Evolutionary conservation across 2,888 invertebrate genomes (phyloP).

Genomic region (Trichogramma dendrolimi): DNA sequence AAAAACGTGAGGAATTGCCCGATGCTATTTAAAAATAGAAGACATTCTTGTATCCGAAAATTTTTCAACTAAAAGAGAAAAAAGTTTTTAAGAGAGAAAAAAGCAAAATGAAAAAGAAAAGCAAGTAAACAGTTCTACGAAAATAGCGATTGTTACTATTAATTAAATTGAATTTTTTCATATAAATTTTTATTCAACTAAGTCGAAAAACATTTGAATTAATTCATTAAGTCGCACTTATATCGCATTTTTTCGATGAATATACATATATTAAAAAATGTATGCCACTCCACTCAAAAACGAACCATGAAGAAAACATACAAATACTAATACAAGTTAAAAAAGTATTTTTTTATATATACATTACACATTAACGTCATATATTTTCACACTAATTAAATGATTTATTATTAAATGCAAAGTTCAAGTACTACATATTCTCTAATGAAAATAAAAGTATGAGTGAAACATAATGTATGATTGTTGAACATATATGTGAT

Average conservation of each 20-base stretch:
- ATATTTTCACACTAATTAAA: conserved; percentile 22
- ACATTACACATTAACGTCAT: conserved; percentile 19
- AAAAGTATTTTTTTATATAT: conserved; percentile 8
- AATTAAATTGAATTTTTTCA: too few species aligned
- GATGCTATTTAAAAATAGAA: conserved; percentile 34
- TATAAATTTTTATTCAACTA: too few species aligned
- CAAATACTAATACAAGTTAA: conserved; percentile 5
- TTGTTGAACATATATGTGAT: conserved; percentile 19
- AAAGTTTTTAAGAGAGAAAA: conserved; percentile 10
- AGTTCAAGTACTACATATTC: background rate
- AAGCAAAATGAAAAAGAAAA: conserved; percentile 15
- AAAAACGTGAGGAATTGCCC: conserved; percentile 49
- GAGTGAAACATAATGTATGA: conserved; percentile 8
- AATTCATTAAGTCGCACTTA: too few species aligned
- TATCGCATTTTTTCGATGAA: too few species aligned
- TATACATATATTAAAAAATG: too few species aligned
- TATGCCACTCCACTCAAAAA: too few species aligned
- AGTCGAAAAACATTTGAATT: too few species aligned
- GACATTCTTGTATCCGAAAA: conserved; percentile 21
- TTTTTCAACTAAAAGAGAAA: conserved; percentile 11
- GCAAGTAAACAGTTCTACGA: conserved; percentile 12
- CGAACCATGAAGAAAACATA: background rate
- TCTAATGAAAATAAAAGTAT: background rate
- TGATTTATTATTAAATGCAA: conserved; percentile 1
- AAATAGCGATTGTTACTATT: conserved; percentile 2